Evolutionary conservation across 2,888 invertebrate genomes (phyloP).

Genomic region (Pemphredon lugubris): DNA sequence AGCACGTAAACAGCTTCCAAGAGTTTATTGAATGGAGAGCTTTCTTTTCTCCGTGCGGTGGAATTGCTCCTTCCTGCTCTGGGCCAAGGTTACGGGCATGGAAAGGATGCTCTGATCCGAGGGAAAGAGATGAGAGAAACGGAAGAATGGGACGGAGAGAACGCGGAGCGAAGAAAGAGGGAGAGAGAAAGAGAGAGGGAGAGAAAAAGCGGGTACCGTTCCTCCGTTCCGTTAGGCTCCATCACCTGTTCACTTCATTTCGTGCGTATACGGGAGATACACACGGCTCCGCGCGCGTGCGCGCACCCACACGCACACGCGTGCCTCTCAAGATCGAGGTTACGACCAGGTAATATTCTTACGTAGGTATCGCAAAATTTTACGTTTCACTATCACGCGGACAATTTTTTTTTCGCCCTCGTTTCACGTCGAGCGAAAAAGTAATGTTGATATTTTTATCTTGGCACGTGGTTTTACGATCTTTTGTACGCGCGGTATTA

Average conservation of each 20-base stretch:
- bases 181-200: conserved; percentile 1
- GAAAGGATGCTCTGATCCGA: conserved; percentile 16
- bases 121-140: no score
- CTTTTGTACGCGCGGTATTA: no score
- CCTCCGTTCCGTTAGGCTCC: conserved; percentile 68
- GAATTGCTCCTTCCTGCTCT: conserved; percentile 4
- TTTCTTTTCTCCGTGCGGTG: conserved; percentile 6
- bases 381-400: no score
- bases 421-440: no score
- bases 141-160: conserved; percentile 9
- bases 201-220: conserved; percentile 67
- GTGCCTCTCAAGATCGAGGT: conserved; percentile 61
- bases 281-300: neutral
- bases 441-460: no score
- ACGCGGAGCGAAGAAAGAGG: conserved; percentile 24
- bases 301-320: conserved; percentile 25
- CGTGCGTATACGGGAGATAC: neutral
- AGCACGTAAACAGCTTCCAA: no score
- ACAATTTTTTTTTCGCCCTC: no score
- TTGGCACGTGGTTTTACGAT: no score
- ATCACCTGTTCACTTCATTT: conserved; percentile 55
- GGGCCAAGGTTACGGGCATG: conserved; percentile 38
- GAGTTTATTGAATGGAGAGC: conserved; percentile 1
- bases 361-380: no score
- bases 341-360: conserved; percentile 43